Conservation (phyloP, 2,888 invertebrate genomes). For the Plagodis pulveraria region DNA sequence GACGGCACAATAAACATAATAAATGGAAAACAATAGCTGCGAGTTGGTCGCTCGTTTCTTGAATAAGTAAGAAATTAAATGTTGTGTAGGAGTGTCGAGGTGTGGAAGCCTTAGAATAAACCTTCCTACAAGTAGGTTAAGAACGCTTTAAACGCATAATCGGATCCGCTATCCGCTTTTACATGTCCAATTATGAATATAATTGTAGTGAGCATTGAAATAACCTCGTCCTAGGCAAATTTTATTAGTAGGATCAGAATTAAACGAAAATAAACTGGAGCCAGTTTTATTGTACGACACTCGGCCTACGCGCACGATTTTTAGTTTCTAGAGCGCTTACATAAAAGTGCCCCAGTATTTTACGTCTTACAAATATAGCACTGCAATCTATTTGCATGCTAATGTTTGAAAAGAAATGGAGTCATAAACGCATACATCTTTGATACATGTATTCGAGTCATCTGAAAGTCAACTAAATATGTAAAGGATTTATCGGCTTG, state of each 20-base stretch:
- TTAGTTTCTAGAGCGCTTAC: slow-evolving; percentile 62
- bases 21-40: slow-evolving; percentile 8
- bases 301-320: slow-evolving; percentile 51
- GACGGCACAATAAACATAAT: neutral
- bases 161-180: slow-evolving; percentile 45
- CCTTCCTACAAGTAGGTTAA: slow-evolving; percentile 64
- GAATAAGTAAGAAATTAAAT: slow-evolving; percentile 41
- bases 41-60: slow-evolving; percentile 25
- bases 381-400: slow-evolving; percentile 48
- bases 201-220: slow-evolving; percentile 32
- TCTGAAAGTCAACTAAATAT: slow-evolving; percentile 33
- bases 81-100: slow-evolving; percentile 46
- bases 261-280: slow-evolving; percentile 50
- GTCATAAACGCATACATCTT: slow-evolving; percentile 45
- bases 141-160: slow-evolving; percentile 57
- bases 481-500: slow-evolving; percentile 46
- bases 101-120: slow-evolving; percentile 61
- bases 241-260: slow-evolving; percentile 31
- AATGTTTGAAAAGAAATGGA: slow-evolving; percentile 52
- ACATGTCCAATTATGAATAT: slow-evolving; percentile 37
- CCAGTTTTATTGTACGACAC: slow-evolving; percentile 53
- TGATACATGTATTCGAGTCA: slow-evolving; percentile 46
- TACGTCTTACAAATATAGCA: slow-evolving; percentile 51
- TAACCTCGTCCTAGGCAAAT: slow-evolving; percentile 34
- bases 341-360: slow-evolving; percentile 54